Base-by-base conservation (phyloP, 2,888 invertebrate genomes). In the Papilio gigon region DNA sequence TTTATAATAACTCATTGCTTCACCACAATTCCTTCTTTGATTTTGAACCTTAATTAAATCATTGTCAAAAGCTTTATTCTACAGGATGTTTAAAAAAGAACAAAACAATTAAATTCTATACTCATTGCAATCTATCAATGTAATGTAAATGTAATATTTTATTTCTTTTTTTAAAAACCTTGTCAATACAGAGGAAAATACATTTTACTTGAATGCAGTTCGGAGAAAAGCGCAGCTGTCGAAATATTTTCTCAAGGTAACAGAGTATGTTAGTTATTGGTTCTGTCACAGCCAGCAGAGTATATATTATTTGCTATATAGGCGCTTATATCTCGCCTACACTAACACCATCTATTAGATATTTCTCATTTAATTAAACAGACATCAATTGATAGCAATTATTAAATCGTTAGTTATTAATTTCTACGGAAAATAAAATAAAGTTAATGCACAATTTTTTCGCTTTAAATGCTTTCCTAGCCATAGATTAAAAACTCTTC, bases 201-300 rank as follows among this genome's bases (percentile, higher is more conserved):
- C 30, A 53, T 56, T 56, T 56, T 30, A 56, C 30, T 56, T 17
- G 4, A 30, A 61, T 60, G 40, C 60, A 40, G 22, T 27, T 17
- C 30, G 22, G 9, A 9, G 63, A 63, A 33, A 50, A 35, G 63
- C 35, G 63, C 63, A 47, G 50, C 53, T 30, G 53, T 56, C 53
- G 17, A 30, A 53, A 30, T 9, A 30, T 63, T 63, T 63, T 33
- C 47, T 25, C 35, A 14, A 63, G 47, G 20, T 35, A 63, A 63
- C 35, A 30, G 47, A 50, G 63, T 22, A 35, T 14, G 4, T 50
- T 47, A 22, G 50, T 63, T 63, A 63, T 63, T 63, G 50, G 35
- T 35, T 33, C 25, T 63, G 63, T 63, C 63, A 35, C 50, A 44
- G 22, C 35, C 47, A 63, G 35, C 62, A 20, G 47, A 27, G 44